phyloP scores from a whole-genome alignment of 2,113 vertebrate species.

The Ceyx cyanopectus region DNA sequence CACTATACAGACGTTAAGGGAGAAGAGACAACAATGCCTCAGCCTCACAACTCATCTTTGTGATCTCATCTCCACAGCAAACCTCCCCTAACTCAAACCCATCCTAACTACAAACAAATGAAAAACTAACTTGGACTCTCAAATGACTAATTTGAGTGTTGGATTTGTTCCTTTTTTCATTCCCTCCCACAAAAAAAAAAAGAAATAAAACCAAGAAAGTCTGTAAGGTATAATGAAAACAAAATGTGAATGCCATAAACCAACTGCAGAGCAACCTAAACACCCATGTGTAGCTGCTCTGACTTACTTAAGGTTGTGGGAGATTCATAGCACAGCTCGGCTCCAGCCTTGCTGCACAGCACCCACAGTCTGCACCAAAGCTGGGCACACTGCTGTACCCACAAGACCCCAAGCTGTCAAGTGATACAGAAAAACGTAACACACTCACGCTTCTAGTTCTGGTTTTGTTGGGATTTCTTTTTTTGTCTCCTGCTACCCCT shows the following conservation, averaged over 20 bases:
- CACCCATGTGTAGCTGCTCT: neutral
- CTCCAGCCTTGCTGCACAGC: neutral
- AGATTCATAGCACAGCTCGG: neutral
- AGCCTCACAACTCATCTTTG: neutral
- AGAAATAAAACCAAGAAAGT: neutral
- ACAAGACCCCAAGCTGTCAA: neutral
- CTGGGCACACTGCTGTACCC: neutral
- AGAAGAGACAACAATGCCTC: neutral
- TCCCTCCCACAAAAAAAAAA: neutral
- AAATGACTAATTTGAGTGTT: conserved; percentile 29
- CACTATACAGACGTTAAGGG: accelerated
- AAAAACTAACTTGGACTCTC: conserved; percentile 24
- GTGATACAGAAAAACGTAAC: neutral
- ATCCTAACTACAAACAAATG: conserved; percentile 23
- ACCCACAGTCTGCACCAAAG: neutral
- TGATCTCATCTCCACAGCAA: neutral
- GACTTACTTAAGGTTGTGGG: neutral
- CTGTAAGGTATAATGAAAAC: conserved; percentile 67
- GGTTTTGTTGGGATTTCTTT: no score
- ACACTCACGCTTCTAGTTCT: no score
- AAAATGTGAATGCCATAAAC: conserved; percentile 44
- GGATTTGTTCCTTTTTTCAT: conserved; percentile 24
- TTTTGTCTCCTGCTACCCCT: neutral
- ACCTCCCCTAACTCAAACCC: neutral
- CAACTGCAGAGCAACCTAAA: conserved; percentile 30